These are phyloP conservation scores for Aradus depressus DNA, from an alignment of 2,888 invertebrate genomes.

Conservation along the genomic window DNA sequence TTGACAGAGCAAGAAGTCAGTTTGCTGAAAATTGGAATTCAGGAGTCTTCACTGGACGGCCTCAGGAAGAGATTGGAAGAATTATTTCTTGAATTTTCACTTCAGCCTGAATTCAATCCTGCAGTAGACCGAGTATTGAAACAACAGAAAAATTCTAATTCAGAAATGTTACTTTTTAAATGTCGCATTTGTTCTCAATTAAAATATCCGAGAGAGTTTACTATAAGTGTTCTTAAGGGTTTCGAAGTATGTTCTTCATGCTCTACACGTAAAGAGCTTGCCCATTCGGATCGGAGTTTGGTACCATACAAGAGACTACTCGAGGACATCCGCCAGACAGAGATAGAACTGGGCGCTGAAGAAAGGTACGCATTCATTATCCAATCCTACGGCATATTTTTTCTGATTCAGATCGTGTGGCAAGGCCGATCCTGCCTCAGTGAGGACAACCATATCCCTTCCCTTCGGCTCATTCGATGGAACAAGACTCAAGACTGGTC, in stretches of 20 bases:
- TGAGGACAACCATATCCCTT: constrained; percentile 1
- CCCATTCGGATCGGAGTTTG: constrained; percentile 2
- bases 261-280: constrained; percentile 1
- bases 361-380: neutral
- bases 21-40: constrained; percentile 11
- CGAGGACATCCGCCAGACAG: neutral
- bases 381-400: constrained; percentile 1
- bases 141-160: neutral
- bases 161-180: constrained; percentile 1
- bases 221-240: constrained; percentile 6
- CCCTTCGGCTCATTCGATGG: constrained; percentile 9
- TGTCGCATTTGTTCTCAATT: constrained; percentile 9
- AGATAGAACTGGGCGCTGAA: constrained; percentile 1
- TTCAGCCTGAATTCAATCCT: constrained; percentile 6
- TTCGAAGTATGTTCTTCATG: constrained; percentile 1
- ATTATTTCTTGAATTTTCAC: constrained; percentile 6
- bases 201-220: constrained; percentile 5
- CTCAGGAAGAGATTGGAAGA: constrained; percentile 12
- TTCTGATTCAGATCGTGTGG: constrained; percentile 12
- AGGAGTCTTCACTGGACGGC: constrained; percentile 2
- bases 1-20: constrained; percentile 9
- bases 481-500: constrained; percentile 3
- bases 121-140: neutral
- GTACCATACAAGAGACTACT: constrained; percentile 6
- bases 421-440: constrained; percentile 14